Base-by-base conservation (phyloP, 2,113 vertebrate species). In the Siniperca chuatsi region DNA sequence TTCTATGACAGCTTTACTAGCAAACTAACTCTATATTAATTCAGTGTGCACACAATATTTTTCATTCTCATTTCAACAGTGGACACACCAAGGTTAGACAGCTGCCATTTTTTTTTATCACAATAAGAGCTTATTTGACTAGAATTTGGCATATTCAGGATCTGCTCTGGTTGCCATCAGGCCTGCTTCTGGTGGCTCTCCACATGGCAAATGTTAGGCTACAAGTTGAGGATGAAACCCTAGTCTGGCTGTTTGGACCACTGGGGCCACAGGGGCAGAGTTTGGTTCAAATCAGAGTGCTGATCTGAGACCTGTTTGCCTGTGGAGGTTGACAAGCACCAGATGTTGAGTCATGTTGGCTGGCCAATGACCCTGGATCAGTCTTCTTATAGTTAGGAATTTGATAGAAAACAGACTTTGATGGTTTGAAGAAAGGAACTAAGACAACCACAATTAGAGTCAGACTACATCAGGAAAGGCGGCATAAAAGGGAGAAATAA, bases 361-460 rank as follows among this genome's bases (percentile, higher is more conserved):
- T 66, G 18, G 58, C 72, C 65, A 50, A 11, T 75, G 88, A 80
- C 62, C 82, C 81, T 40, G 65, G 80, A 86, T 81, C 75, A 48
- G 79, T 50, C 66, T n/a, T 64, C 52, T 68, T 74, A 58, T 71
- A 81, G 69, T 76, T 21, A 42, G 20, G n/a, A 66, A 46, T 79
- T 82, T 81, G 80, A 92, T 86, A 82, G 54, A 66, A 88, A 91
- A 83, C 88, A 88, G 82, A 87, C 81, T 73, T 48, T 87, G 68
- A 90, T 81, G 78, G 79, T 84, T 81, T 89, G 86, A 86, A 91
- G 81, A 88, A 71, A 86, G 78, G 68, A 89, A 85, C 58, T 23
- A 55, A 75, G 70, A 82, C 72, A 50, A 84, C 92, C 90, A 80
- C 88, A 91, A 86, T 82, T 78, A 78, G 69, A 90, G 80, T 81